These are phyloP conservation scores for Microplitis mediator DNA, from an alignment of 1,140 invertebrate genomes.

Conservation along the genomic window DNA sequence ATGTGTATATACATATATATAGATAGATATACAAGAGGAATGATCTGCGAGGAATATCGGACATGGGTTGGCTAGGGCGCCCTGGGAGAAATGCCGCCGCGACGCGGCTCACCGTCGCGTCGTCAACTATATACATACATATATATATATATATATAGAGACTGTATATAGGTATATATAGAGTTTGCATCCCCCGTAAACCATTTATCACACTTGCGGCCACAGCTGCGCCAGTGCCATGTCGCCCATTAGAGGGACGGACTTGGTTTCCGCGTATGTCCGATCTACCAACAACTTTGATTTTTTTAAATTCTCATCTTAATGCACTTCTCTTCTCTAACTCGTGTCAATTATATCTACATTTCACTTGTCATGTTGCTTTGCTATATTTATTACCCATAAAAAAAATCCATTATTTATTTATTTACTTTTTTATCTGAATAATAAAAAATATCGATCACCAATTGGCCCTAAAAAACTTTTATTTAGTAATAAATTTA, in stretches of 20 bases:
- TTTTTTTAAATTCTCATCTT: constrained; percentile 1
- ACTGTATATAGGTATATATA: constrained; percentile 10
- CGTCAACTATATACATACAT: neutral
- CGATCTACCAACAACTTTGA: neutral
- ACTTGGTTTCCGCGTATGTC: constrained; percentile 32
- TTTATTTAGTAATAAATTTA: too few species aligned
- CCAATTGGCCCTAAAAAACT: neutral
- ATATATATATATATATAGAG: neutral
- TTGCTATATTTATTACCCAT: neutral
- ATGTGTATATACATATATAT: neutral
- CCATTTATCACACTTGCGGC: constrained; percentile 40
- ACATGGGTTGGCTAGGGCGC: neutral
- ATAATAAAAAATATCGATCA: too few species aligned
- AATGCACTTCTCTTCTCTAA: constrained; percentile 4
- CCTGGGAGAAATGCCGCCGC: constrained; percentile 1
- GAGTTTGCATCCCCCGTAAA: constrained; percentile 21
- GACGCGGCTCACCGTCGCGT: constrained; percentile 16
- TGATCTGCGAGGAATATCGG: constrained; percentile 2
- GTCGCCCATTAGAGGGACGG: constrained; percentile 37
- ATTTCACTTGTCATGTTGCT: neutral
- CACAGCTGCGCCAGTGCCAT: constrained; percentile 34
- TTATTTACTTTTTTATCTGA: too few species aligned
- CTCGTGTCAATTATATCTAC: neutral
- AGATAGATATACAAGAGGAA: neutral
- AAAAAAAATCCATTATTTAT: neutral